A percentile compares a stretch with the other conserved stretches of the same genome.
Evolutionary conservation across 30 jellyfish, hydroid and myxozoan species (phyloP).

Genomic region (Aurelia coerulea): DNA sequence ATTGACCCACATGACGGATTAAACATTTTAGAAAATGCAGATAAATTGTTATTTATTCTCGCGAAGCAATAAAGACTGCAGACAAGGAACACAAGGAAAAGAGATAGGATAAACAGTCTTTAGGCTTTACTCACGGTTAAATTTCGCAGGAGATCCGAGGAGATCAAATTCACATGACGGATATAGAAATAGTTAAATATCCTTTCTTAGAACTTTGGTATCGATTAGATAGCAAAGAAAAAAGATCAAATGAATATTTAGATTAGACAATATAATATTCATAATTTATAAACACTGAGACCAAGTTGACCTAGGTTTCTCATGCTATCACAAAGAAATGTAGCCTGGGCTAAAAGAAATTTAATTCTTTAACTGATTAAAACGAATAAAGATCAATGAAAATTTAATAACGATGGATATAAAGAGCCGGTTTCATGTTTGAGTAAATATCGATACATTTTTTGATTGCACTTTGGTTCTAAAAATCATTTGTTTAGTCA

Average conservation of each 20-base stretch:
- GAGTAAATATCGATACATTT: too few relatives aligned
- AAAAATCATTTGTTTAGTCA: too few relatives aligned
- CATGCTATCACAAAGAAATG: background rate
- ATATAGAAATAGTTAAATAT: constrained; percentile 19
- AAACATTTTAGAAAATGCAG: background rate
- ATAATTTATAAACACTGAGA: constrained; percentile 31
- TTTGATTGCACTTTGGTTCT: too few relatives aligned
- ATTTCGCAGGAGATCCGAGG: background rate
- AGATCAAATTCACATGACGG: constrained; percentile 48
- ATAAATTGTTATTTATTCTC: background rate
- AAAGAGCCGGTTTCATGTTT: constrained; percentile 19
- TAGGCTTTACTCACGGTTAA: too few relatives aligned
- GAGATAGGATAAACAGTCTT: too few relatives aligned
- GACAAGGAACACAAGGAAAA: too few relatives aligned
- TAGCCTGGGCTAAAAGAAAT: background rate
- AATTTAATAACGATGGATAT: constrained; percentile 16
- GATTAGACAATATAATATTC: constrained; percentile 15
- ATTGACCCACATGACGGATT: background rate
- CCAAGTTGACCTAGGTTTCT: constrained; percentile 46
- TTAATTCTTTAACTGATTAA: constrained; percentile 22
- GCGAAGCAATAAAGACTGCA: too few relatives aligned
- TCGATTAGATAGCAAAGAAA: constrained; percentile 22
- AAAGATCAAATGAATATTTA: constrained; percentile 49
- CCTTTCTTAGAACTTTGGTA: constrained; percentile 35
- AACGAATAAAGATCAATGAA: constrained; percentile 36